Evolutionary conservation across 2,797 vertebrate genomes (phyloP).

Genomic region (Manis crassicaudata): DNA sequence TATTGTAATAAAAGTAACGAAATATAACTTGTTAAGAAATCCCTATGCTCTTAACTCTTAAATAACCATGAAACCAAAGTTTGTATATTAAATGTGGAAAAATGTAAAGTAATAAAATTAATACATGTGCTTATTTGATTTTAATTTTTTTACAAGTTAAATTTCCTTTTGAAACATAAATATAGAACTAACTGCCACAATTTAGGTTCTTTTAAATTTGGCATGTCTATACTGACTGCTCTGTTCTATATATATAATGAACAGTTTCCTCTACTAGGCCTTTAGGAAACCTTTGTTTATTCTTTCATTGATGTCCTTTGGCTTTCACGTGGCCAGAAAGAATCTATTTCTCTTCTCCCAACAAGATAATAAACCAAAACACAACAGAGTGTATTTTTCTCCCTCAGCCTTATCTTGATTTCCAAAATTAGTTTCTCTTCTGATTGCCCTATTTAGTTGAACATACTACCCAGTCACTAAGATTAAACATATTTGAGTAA

Average conservation of each 20-base stretch:
- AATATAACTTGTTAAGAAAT: not conserved
- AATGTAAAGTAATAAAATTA: slow-evolving; percentile 21
- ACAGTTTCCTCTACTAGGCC: not conserved
- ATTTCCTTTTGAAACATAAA: not conserved
- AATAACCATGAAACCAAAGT: not conserved
- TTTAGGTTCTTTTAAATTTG: not conserved
- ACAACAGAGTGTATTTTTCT: not conserved
- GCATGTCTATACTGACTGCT: not conserved
- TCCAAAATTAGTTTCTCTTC: slow-evolving; percentile 33
- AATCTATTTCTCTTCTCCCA: slow-evolving; percentile 3
- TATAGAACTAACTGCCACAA: not conserved
- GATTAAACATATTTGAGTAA: not conserved
- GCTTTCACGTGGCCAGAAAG: not conserved
- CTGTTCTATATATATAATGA: not conserved
- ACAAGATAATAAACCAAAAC: not conserved
- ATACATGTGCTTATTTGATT: not conserved
- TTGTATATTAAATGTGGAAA: slow-evolving; percentile 6
- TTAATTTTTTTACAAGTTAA: slow-evolving; percentile 20
- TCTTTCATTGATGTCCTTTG: not conserved
- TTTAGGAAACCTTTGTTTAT: slow-evolving; percentile 29
- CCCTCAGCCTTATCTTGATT: not conserved
- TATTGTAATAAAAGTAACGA: not conserved
- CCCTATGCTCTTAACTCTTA: not conserved
- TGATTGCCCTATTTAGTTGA: not conserved
- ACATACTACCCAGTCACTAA: slow-evolving; percentile 4